Evolutionary conservation across 2,888 invertebrate genomes (phyloP).

Genomic region (Chymomyza caudatula): DNA sequence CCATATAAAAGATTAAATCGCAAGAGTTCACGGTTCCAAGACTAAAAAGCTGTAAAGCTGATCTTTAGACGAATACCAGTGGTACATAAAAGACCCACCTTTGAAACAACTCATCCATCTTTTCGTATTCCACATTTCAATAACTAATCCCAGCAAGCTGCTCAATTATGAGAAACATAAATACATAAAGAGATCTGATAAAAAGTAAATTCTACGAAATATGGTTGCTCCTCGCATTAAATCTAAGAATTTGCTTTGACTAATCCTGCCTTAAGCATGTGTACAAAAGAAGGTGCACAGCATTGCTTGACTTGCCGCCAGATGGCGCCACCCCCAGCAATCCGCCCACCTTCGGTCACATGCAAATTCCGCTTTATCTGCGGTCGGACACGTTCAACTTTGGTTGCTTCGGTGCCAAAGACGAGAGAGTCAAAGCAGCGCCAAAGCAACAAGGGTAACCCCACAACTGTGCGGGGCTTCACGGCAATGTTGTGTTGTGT

Average conservation of each 20-base stretch:
- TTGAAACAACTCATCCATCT: neutral
- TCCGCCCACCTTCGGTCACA: neutral
- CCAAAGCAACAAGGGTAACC: slow-evolving; percentile 41
- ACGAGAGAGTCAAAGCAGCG: neutral
- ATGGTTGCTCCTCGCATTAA: neutral
- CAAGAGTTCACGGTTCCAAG: too few relatives aligned
- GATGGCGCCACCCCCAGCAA: neutral
- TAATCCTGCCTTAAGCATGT: neutral
- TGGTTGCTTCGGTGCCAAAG: neutral
- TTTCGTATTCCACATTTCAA: neutral
- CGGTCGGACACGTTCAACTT: neutral
- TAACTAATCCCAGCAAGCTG: neutral
- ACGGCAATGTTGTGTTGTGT: slow-evolving; percentile 8
- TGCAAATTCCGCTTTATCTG: neutral
- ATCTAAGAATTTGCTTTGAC: neutral
- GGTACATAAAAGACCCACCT: too few relatives aligned
- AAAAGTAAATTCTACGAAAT: neutral
- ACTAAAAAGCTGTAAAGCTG: too few relatives aligned
- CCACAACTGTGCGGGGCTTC: slow-evolving; percentile 58
- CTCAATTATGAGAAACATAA: neutral
- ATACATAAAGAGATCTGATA: neutral
- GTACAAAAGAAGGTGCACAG: neutral
- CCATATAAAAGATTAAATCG: too few relatives aligned
- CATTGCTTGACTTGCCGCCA: neutral
- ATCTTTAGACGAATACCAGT: too few relatives aligned